Evolutionary conservation across 2,113 vertebrate species (phyloP).

Genomic region (Anarhynchus alexandrinus): DNA sequence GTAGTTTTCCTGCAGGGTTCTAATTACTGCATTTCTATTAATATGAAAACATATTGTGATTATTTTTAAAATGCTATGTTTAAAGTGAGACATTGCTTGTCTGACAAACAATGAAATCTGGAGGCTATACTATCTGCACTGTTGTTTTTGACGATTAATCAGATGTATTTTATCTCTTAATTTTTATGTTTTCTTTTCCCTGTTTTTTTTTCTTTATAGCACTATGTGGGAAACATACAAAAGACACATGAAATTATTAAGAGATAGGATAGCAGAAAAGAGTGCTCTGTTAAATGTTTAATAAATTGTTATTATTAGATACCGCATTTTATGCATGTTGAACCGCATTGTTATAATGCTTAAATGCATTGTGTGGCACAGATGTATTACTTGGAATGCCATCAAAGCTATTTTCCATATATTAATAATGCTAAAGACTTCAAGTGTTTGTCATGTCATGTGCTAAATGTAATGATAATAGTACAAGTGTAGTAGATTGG

Average conservation of each 20-base stretch:
- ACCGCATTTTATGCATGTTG: neutral
- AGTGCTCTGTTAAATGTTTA: neutral
- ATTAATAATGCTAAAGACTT: conserved; percentile 39
- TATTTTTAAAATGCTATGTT: neutral
- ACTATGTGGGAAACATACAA: neutral
- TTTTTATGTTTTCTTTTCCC: neutral
- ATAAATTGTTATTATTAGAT: neutral
- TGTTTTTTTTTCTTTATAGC: neutral
- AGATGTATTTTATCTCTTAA: neutral
- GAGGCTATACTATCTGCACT: neutral
- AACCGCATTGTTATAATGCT: neutral
- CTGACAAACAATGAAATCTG: neutral
- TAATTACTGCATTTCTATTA: neutral
- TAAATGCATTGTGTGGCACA: neutral
- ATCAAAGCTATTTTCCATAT: conserved; percentile 27
- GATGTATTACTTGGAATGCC: conserved; percentile 44
- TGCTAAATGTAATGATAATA: conserved; percentile 2
- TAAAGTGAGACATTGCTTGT: neutral
- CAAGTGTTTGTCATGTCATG: conserved; percentile 36
- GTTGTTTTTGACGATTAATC: neutral
- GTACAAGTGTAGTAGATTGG: neutral
- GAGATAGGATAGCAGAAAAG: neutral
- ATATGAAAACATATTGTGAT: neutral
- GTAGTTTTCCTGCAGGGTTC: neutral
- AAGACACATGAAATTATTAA: neutral